phyloP scores from a whole-genome alignment of 2,113 vertebrate species.

The Plecturocebus donacophilus region DNA sequence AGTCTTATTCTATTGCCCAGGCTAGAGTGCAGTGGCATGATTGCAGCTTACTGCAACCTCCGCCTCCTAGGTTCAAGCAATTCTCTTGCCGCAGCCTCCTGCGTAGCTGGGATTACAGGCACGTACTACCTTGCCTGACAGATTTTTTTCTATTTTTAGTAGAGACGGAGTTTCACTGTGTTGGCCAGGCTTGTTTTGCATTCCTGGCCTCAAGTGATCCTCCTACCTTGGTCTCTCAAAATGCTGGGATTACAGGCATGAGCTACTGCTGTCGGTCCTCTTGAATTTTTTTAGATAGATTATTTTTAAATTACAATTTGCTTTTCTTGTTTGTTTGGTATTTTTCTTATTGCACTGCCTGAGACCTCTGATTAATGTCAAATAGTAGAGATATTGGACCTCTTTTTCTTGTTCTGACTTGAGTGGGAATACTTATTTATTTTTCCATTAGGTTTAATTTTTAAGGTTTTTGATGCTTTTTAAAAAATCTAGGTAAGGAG shows the following conservation, averaged over 20 bases:
- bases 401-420: slow-evolving; percentile 29
- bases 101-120: no score
- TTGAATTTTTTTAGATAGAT: neutral
- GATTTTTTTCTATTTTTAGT: no score
- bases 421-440: neutral
- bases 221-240: no score
- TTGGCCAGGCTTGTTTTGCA: no score
- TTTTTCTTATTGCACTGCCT: neutral
- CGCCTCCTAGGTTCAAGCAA: neutral
- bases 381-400: neutral
- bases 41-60: neutral
- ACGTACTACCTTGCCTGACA: no score
- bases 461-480: neutral
- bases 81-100: no score
- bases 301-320: neutral
- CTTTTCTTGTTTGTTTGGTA: neutral
- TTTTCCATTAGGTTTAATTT: neutral
- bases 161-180: no score
- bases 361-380: neutral
- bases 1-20: no score
- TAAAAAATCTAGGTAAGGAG: neutral
- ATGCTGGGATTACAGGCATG: no score
- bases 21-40: neutral
- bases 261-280: neutral
- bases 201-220: no score